Conservation (phyloP, 1,140 invertebrate species). For the Carposina sasakii region DNA sequence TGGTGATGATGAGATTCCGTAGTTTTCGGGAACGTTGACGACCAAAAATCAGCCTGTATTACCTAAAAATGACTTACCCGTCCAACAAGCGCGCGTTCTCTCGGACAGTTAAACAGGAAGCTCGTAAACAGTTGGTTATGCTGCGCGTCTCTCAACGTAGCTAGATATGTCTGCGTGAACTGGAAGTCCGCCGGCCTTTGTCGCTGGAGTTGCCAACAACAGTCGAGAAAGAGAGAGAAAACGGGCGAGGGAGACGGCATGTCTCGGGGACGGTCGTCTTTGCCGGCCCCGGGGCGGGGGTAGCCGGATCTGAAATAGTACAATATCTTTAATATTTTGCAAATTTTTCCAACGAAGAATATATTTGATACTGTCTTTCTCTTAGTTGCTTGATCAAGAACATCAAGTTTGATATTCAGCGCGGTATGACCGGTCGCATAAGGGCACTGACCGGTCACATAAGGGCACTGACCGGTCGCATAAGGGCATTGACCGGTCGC, state of each 20-base stretch:
- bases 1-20: no score
- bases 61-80: conserved; percentile 39
- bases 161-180: conserved; percentile 94
- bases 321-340: no score
- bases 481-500: no score
- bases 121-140: conserved; percentile 93
- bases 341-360: no score
- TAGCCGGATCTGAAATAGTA: conserved; percentile 45
- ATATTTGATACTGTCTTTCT: no score
- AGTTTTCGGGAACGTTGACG: no score
- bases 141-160: conserved; percentile 90
- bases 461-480: no score
- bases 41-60: no score
- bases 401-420: no score
- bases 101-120: conserved; percentile 91
- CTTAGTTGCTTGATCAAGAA: no score
- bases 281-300: conserved; percentile 37
- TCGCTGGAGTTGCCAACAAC: conserved; percentile 91
- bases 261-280: conserved; percentile 30
- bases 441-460: no score
- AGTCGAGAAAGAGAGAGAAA: conserved; percentile 93
- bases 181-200: conserved; percentile 93
- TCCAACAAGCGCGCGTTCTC: conserved; percentile 76
- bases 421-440: no score
- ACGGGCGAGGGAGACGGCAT: conserved; percentile 80